Conservation (phyloP, 2,797 vertebrate genomes). For the Girardinus metallicus region DNA sequence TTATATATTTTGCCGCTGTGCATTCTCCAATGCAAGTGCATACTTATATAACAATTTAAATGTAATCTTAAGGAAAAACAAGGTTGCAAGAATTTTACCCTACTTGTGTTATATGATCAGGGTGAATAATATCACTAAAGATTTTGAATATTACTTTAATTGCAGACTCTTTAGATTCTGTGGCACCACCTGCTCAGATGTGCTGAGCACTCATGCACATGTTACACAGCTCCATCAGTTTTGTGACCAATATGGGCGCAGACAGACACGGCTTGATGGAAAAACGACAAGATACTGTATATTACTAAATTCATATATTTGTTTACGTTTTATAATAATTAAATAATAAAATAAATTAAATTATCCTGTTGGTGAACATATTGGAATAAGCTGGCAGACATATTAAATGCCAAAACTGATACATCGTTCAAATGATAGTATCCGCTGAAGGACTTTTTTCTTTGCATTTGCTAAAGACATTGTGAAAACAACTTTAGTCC, state of each 20-base stretch:
- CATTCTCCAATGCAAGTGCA: neutral
- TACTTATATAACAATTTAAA: neutral
- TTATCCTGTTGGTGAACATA: neutral
- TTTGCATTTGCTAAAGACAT: neutral
- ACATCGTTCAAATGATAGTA: neutral
- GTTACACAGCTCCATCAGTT: slow-evolving; percentile 1
- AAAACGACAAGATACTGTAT: neutral
- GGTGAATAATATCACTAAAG: neutral
- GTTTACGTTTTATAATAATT: neutral
- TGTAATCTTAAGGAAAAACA: neutral
- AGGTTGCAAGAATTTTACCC: neutral
- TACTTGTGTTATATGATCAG: neutral
- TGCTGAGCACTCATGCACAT: neutral
- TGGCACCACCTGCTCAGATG: neutral
- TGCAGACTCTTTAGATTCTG: neutral
- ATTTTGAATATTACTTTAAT: neutral
- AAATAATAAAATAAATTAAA: neutral
- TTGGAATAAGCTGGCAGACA: neutral
- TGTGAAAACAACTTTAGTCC: neutral
- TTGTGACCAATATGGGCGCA: neutral
- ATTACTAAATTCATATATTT: neutral
- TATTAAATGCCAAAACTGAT: neutral
- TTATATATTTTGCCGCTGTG: neutral
- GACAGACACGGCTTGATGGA: neutral
- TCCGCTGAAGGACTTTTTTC: neutral